Evolutionary conservation across 2,888 invertebrate genomes (phyloP), one percentile per base, ranked within the genome.

Genomic region (Trichopria drosophilae): DNA sequence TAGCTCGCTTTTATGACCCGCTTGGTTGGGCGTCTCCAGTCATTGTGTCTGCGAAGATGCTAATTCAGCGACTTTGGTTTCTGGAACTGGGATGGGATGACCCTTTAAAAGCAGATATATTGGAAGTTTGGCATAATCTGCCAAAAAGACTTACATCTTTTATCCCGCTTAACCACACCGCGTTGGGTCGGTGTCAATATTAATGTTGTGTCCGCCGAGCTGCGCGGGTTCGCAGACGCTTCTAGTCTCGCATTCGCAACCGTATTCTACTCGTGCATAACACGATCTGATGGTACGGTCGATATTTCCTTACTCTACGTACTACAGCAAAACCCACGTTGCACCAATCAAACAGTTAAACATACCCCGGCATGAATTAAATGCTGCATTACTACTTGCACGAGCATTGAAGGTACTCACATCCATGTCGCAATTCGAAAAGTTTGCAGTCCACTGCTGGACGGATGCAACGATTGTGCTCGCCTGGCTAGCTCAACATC

Each of bases 211-310:
- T n/a, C n/a, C n/a, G n/a, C n/a, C n/a, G n/a, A n/a, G n/a, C n/a
- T 45, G 10, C 36, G 29, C 12, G 37, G 45, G 2, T 45, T 45
- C 18, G 36, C 45, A 19, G 35, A 45, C 26, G 45, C 45, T 12
- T 45, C 45, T 2, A 37, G 20, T 4, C 10, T 3, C 5, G 45
- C 45, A 2, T 45, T 34, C 12, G 45, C 45, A 10, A 36, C 28
- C 3, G 13, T 6, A 6, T 12, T 36, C 10, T 44, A 44, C 18
- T 12, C 26, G n/a, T 13, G 45, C n/a, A 29, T 37, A 4, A 16
- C n/a, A 5, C 9, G 29, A 3, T 3, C 5, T n/a, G 18, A 20
- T 18, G 9, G 28, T 5, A 22, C 10, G 10, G 26, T 20, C 3
- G 20, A 10, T 13, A 32, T 47, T 2, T 7, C 40, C 5, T 13